A percentile compares a stretch with the other conserved stretches of the same genome.
These are phyloP conservation scores for Recurvirostra avosetta DNA, from an alignment of 2,113 vertebrate species.

Conservation along the genomic window DNA sequence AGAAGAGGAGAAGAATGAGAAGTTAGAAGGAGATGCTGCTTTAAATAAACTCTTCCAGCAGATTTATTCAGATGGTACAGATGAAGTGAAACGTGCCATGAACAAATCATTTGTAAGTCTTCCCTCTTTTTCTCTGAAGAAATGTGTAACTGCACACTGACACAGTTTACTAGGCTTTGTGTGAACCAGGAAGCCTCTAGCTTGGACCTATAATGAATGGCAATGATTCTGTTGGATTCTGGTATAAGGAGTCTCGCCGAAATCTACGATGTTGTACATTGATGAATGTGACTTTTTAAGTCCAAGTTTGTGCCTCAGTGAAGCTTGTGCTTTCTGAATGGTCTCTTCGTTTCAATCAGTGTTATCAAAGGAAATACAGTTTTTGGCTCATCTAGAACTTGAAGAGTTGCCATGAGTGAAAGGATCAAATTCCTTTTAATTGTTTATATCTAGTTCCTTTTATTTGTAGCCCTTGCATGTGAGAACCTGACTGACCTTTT, in stretches of 20 bases:
- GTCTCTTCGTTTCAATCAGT: neutral
- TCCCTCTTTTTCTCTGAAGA: neutral
- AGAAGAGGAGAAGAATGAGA: slow-evolving; percentile 96
- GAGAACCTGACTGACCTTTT: neutral
- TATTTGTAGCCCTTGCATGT: neutral
- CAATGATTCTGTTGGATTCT: neutral
- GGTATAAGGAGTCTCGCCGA: neutral
- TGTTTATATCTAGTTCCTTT: neutral
- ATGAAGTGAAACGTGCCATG: slow-evolving; percentile 97
- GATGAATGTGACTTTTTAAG: neutral
- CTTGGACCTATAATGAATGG: neutral
- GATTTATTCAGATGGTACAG: slow-evolving; percentile 88
- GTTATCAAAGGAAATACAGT: neutral
- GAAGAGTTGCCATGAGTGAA: neutral
- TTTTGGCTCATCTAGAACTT: neutral
- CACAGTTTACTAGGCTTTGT: neutral
- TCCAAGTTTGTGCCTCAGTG: neutral
- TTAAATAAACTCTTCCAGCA: slow-evolving; percentile 95
- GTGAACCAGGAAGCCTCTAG: neutral
- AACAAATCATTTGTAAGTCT: slow-evolving; percentile 97
- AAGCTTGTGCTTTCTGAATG: neutral
- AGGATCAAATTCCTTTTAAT: neutral
- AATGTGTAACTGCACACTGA: neutral
- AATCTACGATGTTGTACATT: neutral
- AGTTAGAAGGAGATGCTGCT: slow-evolving; percentile 93